Base-by-base conservation (phyloP, 1,140 invertebrate genomes). In the Aradophagus sp. region DNA sequence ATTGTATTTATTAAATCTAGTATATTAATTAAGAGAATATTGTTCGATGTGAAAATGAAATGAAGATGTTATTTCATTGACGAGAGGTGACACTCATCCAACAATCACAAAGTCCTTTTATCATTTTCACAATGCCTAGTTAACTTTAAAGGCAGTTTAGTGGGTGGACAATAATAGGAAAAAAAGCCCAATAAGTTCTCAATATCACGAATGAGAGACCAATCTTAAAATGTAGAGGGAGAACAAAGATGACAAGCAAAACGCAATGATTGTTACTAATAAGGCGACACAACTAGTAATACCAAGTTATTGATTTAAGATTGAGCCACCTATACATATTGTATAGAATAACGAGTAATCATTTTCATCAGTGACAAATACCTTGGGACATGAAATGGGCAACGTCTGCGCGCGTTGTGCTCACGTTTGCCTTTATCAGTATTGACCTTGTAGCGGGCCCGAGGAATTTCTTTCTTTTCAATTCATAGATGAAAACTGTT, bases 91-190 rank as follows among this genome's bases (percentile, higher is more conserved):
- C 11, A 31, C 13, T 45, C 53, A 44, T 44, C 12, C 23, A 56
- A 27, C 17, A 56, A 50, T 13, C 10, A 12, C 11, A 41, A 35
- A 10, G 31, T 58, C 13, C 15, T 52, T 5, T 50, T n/a, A 10
- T 41, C 3, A 35, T 56, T 48, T 34, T 6, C 5, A 47, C 29
- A 44, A 27, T 12, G 11, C 15, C 12, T 48, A 27, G 39, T 53
- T 52, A 13, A 50, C 38, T 27, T 45, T 27, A 27, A 56, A 39
- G 39, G 27, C 58, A 61, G 62, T 66, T 61, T 62, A 74, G 62
- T 65, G 48, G 50, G 42, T 74, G 55, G 72, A 74, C 72, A 74
- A 74, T 74, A 74, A 74, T 61, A 42, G 29, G 27, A 41, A 62
- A 55, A 17, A 34, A 53, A 58, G 53, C 50, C 61, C 62, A 17